Percentiles rank a stretch among this genome's conserved stretches.
Evolutionary conservation across 2,797 vertebrate genomes (phyloP).

Genomic region (Pyrocephalus nanus): DNA sequence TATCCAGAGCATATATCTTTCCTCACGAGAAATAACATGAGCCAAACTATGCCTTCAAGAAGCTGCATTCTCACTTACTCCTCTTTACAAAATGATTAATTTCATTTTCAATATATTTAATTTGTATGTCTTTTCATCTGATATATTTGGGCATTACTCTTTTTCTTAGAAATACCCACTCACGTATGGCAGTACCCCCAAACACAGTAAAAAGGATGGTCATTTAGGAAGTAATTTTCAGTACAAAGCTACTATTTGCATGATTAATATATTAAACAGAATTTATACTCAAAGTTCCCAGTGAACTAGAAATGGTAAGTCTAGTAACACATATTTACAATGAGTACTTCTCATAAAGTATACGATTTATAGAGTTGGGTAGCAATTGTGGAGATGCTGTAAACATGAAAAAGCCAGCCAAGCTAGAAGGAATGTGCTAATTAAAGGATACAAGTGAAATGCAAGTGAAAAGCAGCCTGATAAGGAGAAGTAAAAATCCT

Average conservation of each 20-base stretch:
- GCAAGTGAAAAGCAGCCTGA: constrained; percentile 34
- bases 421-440: constrained; percentile 48
- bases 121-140: not conserved
- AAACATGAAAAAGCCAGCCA: constrained; percentile 59
- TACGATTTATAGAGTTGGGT: not conserved
- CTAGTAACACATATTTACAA: not conserved
- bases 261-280: not conserved
- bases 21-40: not conserved
- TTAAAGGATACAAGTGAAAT: constrained; percentile 40
- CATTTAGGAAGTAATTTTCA: not conserved
- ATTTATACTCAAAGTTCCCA: not conserved
- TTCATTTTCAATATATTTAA: not conserved
- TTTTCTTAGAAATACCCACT: not conserved
- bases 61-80: not conserved
- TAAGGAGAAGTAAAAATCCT: constrained; percentile 30
- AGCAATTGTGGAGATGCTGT: not conserved
- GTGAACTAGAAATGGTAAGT: not conserved
- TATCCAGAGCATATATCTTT: not conserved
- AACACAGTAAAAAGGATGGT: not conserved
- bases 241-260: not conserved
- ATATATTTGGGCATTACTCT: not conserved
- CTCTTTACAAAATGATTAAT: not conserved
- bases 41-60: not conserved
- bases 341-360: not conserved
- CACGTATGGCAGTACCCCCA: not conserved